phyloP scores from a whole-genome alignment of 2,113 vertebrate genomes.

The Beaufortia kweichowensis region DNA sequence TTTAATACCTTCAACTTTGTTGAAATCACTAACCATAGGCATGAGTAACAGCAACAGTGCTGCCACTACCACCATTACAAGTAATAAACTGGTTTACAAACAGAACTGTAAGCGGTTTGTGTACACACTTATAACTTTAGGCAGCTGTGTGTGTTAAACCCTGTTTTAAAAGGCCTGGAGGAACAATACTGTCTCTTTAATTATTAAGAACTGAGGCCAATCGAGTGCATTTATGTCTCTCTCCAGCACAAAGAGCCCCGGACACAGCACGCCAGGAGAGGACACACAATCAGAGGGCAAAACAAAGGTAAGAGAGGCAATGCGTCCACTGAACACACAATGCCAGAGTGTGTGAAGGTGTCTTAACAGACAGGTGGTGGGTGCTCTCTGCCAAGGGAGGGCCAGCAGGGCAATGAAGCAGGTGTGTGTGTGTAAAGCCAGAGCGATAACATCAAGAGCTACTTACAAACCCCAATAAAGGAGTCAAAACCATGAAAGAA shows the following conservation, averaged over 20 bases:
- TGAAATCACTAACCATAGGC: not conserved
- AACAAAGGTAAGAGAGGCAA: slow-evolving; percentile 31
- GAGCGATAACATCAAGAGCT: slow-evolving; percentile 60
- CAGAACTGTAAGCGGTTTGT: not conserved
- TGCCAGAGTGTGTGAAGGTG: not conserved
- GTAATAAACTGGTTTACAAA: not conserved
- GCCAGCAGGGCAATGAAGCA: slow-evolving; percentile 24
- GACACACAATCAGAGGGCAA: slow-evolving; percentile 21
- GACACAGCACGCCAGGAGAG: slow-evolving; percentile 29
- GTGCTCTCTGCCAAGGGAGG: slow-evolving; percentile 22
- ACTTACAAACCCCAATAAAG: slow-evolving; percentile 98
- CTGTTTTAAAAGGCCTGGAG: slow-evolving; percentile 23
- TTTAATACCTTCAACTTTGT: too few relatives aligned
- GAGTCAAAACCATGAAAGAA: slow-evolving; percentile 91
- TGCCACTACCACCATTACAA: not conserved
- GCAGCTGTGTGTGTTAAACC: slow-evolving; percentile 1
- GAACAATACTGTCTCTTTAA: slow-evolving; percentile 39
- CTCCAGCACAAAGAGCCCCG: slow-evolving; percentile 26
- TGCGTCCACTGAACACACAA: not conserved
- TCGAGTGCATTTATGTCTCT: slow-evolving; percentile 18
- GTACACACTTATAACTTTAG: not conserved
- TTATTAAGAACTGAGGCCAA: slow-evolving; percentile 32
- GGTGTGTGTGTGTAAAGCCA: not conserved
- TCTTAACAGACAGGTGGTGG: slow-evolving; percentile 20
- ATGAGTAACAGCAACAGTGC: not conserved